Percentiles rank a stretch among this genome's conserved stretches.
These are phyloP conservation scores for Geotrupes spiniger DNA, from an alignment of 2,888 invertebrate genomes.

Conservation along the genomic window DNA sequence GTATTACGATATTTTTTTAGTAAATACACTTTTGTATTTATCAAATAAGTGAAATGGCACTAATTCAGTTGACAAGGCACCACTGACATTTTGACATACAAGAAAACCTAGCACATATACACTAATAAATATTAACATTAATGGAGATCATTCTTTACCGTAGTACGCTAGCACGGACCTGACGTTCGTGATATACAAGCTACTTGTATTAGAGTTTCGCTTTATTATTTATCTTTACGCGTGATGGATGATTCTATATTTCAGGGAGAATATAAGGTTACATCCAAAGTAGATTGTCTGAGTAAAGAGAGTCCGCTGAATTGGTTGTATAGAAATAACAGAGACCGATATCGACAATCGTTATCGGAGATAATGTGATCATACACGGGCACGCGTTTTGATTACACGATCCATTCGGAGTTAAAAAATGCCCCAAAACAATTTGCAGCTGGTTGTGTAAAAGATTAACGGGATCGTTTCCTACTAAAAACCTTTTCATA, in stretches of 20 bases:
- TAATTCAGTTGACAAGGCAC: too few species aligned
- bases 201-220: slow-evolving; percentile 25
- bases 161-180: slow-evolving; percentile 19
- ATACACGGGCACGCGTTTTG: slow-evolving; percentile 20
- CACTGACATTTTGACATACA: too few species aligned
- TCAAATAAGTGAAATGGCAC: too few species aligned
- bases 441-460: slow-evolving; percentile 27
- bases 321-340: not conserved
- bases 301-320: not conserved
- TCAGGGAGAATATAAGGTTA: slow-evolving; percentile 17
- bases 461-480: slow-evolving; percentile 17
- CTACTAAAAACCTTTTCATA: too few species aligned
- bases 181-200: slow-evolving; percentile 27
- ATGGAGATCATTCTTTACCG: slow-evolving; percentile 26
- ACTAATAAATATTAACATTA: slow-evolving; percentile 31
- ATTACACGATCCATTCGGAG: slow-evolving; percentile 22
- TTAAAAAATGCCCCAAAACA: slow-evolving; percentile 32
- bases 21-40: too few species aligned
- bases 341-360: slow-evolving; percentile 7
- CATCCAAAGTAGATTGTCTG: slow-evolving; percentile 15
- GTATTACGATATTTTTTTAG: too few species aligned
- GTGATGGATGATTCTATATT: slow-evolving; percentile 29
- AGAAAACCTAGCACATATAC: slow-evolving; percentile 21
- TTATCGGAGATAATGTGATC: slow-evolving; percentile 28
- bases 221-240: slow-evolving; percentile 30